A percentile compares a stretch with the other conserved stretches of the same genome.
phyloP scores from a whole-genome alignment of 2,113 vertebrate genomes.

The Elanoides forficatus region DNA sequence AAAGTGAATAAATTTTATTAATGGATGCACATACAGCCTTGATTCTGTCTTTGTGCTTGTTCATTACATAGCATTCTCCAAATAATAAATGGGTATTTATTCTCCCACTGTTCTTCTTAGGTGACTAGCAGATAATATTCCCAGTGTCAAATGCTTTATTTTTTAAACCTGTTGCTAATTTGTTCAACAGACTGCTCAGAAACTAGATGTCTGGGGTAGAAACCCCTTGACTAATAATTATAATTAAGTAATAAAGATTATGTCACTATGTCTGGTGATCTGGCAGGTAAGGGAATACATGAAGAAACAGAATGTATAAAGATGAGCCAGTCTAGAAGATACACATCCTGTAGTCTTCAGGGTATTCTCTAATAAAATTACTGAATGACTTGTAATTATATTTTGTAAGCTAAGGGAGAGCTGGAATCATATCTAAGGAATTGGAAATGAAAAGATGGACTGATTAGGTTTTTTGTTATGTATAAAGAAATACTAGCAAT shows the following conservation, averaged over 20 bases:
- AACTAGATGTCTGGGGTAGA: background rate
- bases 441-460: background rate
- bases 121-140: background rate
- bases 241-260: conserved; percentile 55
- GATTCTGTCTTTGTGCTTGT: background rate
- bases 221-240: conserved; percentile 27
- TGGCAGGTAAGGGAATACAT: conserved; percentile 31
- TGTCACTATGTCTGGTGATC: conserved; percentile 29
- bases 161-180: conserved; percentile 8
- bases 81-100: background rate
- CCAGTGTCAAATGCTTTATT: background rate
- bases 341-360: background rate
- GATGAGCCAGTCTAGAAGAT: conserved; percentile 19
- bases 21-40: background rate
- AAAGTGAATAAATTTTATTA: background rate
- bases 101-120: background rate
- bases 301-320: conserved; percentile 21
- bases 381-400: conserved; percentile 44
- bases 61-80: background rate
- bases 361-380: conserved; percentile 52
- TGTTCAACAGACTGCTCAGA: background rate
- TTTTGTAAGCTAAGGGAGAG: conserved; percentile 33
- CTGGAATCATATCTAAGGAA: background rate
- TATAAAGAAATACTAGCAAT: conserved; percentile 5
- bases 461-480: background rate